Evolutionary conservation across 2,797 vertebrate genomes (phyloP).

Genomic region (Crenichthys baileyi): DNA sequence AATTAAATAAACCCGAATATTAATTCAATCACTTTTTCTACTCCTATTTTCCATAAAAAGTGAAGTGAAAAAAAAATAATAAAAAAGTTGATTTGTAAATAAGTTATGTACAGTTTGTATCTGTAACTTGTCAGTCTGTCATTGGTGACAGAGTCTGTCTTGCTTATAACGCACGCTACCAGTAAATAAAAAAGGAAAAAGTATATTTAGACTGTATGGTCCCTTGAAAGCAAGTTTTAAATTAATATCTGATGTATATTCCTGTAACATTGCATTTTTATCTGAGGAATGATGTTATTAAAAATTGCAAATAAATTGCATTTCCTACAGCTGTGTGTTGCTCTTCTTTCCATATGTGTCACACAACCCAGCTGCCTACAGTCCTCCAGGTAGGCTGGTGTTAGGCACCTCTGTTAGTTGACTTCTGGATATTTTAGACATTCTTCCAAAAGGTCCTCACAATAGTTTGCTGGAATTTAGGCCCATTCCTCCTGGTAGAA

Average conservation of each 20-base stretch:
- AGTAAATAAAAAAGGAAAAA: constrained; percentile 89
- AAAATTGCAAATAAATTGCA: constrained; percentile 99
- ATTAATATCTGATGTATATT: constrained; percentile 99
- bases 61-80: constrained; percentile 75
- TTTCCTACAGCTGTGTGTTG: constrained; percentile 80
- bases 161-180: constrained; percentile 93
- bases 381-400: background rate
- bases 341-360: constrained; percentile 3
- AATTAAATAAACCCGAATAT: constrained; percentile 83
- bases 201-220: constrained; percentile 91
- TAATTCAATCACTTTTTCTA: constrained; percentile 88
- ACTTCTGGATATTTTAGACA: background rate
- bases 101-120: constrained; percentile 97
- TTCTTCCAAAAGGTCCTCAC: background rate
- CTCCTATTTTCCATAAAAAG: constrained; percentile 87
- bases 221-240: constrained; percentile 91
- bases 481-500: background rate
- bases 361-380: background rate
- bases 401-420: background rate
- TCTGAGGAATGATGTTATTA: constrained; percentile 99
- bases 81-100: constrained; percentile 93
- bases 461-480: background rate
- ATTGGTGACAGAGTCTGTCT: constrained; percentile 93
- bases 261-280: constrained; percentile 99
- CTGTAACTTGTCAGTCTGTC: constrained; percentile 90